A percentile compares a stretch with the other conserved stretches of the same genome.
Evolutionary conservation across 2,888 invertebrate species (phyloP).

Genomic region (Steinernema hermaphroditum): DNA sequence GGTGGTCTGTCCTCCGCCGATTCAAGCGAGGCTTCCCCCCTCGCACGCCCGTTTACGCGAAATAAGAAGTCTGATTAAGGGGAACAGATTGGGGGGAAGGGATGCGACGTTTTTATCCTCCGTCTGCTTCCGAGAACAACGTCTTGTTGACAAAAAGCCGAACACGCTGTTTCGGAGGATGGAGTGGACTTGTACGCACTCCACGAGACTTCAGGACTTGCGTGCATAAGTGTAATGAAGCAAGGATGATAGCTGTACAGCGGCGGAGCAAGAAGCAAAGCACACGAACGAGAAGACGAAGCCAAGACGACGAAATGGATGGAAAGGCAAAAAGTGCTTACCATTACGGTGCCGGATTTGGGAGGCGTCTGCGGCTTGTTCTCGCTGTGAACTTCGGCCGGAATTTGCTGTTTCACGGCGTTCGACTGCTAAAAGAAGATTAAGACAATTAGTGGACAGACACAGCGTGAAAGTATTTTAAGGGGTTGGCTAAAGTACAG

Average conservation of each 20-base stretch:
- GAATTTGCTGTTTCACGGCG: constrained; percentile 14
- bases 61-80: no score
- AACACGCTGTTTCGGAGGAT: no score
- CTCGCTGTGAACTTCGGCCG: constrained; percentile 16
- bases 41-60: no score
- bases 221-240: neutral
- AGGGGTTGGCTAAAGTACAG: neutral
- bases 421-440: neutral
- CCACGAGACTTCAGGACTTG: neutral
- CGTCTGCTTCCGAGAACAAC: no score
- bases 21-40: no score
- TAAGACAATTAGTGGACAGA: constrained; percentile 15
- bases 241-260: no score
- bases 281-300: neutral
- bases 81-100: no score
- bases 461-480: neutral
- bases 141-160: no score
- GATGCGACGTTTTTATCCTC: no score
- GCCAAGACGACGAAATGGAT: neutral
- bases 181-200: no score
- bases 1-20: no score
- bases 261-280: neutral
- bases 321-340: constrained; percentile 1
- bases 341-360: neutral
- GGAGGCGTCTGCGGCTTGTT: constrained; percentile 4